phyloP scores from a whole-genome alignment of 2,888 invertebrate species.

The Drosophila aldrichi region DNA sequence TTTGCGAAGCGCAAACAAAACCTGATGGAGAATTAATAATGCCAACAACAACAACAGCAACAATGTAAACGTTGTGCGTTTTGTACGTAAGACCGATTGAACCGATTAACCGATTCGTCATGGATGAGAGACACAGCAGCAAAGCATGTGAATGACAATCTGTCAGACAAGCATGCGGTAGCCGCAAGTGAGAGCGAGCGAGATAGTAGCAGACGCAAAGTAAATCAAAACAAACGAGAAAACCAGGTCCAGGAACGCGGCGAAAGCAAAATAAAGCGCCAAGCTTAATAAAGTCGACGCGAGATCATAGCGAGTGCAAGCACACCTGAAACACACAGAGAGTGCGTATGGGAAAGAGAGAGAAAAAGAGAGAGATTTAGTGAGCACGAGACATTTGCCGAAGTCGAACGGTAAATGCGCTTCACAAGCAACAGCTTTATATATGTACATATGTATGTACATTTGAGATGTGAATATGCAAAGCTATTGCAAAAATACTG shows the following conservation, averaged over 20 bases:
- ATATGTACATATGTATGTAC: too few species aligned
- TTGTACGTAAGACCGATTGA: slow-evolving; percentile 14
- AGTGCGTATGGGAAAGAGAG: neutral
- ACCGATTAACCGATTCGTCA: slow-evolving; percentile 45
- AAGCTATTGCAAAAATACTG: too few species aligned
- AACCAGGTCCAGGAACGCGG: neutral
- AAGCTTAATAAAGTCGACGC: slow-evolving; percentile 25
- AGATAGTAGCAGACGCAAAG: slow-evolving; percentile 1
- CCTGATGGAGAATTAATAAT: slow-evolving; percentile 69
- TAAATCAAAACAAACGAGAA: slow-evolving; percentile 12
- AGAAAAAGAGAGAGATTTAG: neutral
- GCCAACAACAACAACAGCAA: slow-evolving; percentile 29
- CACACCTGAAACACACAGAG: slow-evolving; percentile 24
- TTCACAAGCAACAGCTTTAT: neutral
- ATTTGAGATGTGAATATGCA: neutral
- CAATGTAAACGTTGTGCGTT: slow-evolving; percentile 17
- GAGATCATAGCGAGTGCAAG: slow-evolving; percentile 46
- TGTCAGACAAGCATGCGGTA: neutral
- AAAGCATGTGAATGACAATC: slow-evolving; percentile 15
- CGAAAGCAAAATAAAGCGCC: neutral
- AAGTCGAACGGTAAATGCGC: neutral
- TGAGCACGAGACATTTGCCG: neutral
- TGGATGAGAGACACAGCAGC: neutral
- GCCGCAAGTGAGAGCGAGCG: neutral
- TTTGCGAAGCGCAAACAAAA: slow-evolving; percentile 54